These are phyloP conservation scores for Tipula lateralis DNA, from an alignment of 2,888 invertebrate genomes.

Conservation along the genomic window DNA sequence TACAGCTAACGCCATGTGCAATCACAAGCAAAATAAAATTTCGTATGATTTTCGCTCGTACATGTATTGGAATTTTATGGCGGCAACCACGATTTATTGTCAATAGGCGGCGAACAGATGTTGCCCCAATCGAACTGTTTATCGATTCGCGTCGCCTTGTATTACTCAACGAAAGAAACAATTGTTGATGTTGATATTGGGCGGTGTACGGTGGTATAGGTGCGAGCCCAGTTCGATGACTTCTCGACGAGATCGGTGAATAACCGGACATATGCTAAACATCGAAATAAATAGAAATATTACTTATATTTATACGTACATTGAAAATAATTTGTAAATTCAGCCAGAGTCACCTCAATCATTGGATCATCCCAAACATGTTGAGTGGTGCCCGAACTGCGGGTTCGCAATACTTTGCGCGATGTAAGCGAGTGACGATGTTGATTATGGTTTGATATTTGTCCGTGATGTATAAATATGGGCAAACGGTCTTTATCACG, in stretches of 20 bases:
- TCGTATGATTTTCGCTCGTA: slow-evolving; percentile 44
- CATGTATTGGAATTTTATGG: slow-evolving; percentile 46
- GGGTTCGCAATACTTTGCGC: slow-evolving; percentile 45
- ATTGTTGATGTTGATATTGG: slow-evolving; percentile 21
- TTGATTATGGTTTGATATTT: slow-evolving; percentile 36
- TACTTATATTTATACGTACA: too few species aligned
- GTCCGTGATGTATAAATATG: slow-evolving; percentile 42
- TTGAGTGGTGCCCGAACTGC: slow-evolving; percentile 47
- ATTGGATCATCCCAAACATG: slow-evolving; percentile 48
- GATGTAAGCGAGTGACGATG: slow-evolving; percentile 46
- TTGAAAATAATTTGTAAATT: neutral
- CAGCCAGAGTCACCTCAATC: slow-evolving; percentile 44
- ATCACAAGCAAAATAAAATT: slow-evolving; percentile 45
- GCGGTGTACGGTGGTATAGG: slow-evolving; percentile 39
- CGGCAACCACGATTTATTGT: slow-evolving; percentile 53
- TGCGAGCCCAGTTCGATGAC: slow-evolving; percentile 50
- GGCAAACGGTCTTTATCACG: slow-evolving; percentile 43
- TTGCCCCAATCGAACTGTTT: slow-evolving; percentile 69
- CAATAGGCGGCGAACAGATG: slow-evolving; percentile 69
- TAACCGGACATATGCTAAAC: slow-evolving; percentile 54
- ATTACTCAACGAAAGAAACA: slow-evolving; percentile 31
- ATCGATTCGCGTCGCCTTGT: slow-evolving; percentile 62
- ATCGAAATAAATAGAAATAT: neutral
- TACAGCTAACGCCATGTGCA: slow-evolving; percentile 44
- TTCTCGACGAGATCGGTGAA: slow-evolving; percentile 57